Conservation (phyloP, 2,888 invertebrate genomes). For the Diplolepis rosae region DNA sequence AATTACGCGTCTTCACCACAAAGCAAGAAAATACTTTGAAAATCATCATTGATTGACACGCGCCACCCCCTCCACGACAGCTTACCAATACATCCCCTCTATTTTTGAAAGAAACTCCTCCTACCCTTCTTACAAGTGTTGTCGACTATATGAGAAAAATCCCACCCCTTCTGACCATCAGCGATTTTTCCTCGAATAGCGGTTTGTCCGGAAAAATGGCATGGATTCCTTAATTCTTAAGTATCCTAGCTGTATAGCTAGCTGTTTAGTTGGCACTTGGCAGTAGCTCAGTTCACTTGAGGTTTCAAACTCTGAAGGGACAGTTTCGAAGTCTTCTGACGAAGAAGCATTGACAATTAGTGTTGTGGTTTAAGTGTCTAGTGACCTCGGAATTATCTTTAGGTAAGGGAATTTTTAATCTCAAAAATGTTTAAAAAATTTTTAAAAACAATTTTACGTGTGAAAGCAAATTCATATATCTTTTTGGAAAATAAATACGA, state of each 20-base stretch:
- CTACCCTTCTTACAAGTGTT: slow-evolving; percentile 11
- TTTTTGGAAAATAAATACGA: too few relatives aligned
- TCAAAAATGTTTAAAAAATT: too few relatives aligned
- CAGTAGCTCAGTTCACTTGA: not conserved
- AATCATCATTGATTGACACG: slow-evolving; percentile 20
- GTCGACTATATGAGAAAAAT: slow-evolving; percentile 3
- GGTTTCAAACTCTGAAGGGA: not conserved
- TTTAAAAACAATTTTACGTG: too few relatives aligned
- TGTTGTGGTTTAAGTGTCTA: not conserved
- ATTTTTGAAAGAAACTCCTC: slow-evolving; percentile 26
- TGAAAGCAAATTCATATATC: too few relatives aligned
- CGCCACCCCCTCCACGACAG: slow-evolving; percentile 25
- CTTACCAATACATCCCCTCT: slow-evolving; percentile 9
- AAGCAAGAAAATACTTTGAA: slow-evolving; percentile 7
- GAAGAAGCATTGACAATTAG: slow-evolving; percentile 7
- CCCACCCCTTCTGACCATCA: not conserved
- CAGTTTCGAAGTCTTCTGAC: slow-evolving; percentile 3
- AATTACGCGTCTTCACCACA: not conserved
- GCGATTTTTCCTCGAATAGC: slow-evolving; percentile 21
- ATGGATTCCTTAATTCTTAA: not conserved
- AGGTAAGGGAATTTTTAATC: too few relatives aligned
- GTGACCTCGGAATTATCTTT: not conserved
- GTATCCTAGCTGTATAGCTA: not conserved
- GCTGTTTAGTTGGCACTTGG: not conserved
- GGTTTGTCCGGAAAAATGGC: not conserved